Evolutionary conservation across 1,140 invertebrate genomes (phyloP), one percentile per base, ranked within the genome.

Genomic region (Mactra quadrangularis): DNA sequence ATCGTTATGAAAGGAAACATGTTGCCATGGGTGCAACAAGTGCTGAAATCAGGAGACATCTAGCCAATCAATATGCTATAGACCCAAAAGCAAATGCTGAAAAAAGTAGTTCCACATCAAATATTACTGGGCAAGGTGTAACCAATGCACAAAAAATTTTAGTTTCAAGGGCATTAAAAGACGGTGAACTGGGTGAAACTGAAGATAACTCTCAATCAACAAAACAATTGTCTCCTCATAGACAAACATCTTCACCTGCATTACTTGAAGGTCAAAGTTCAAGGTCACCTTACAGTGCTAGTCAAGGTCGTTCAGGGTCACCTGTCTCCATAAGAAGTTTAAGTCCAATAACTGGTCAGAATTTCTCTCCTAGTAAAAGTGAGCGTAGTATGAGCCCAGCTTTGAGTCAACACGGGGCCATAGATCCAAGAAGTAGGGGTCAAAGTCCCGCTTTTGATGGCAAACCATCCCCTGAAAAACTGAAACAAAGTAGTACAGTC

Each of bases 1-100:
- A 57, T 29, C 70, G 47, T 19, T 82, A 71, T 70, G 55, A 82
- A 25, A 50, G 70, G 3, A 71, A 71, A 25, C 70, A 74, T 47
- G 70, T 82, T 59, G 70, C 79, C 11, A 62, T 82, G 68, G 79
- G 79, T 19, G 55, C 68, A 17, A 82, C 79, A 52, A 82, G 79
- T 74, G 79, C 79, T 6, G 70, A 82, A 64, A 74, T 82, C 7
- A 38, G 79, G 0, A 27, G 60, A 22, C 70, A 81, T 25, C 33
- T 81, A 31, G 77, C 77, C 33, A 70, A 64, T 7, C 68, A 82
- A 31, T 82, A 82, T 74, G 79, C 79, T 33, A 82, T 82, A 52
- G 71, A 68, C 45, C 77, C 77, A 33, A 81, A 64, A 15, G 74
- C 62, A 41, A 52, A 55, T 82, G 59, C 52, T 74, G 68, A 74